Conservation (phyloP, 2,888 invertebrate genomes). For the Brachylomia viminalis region DNA sequence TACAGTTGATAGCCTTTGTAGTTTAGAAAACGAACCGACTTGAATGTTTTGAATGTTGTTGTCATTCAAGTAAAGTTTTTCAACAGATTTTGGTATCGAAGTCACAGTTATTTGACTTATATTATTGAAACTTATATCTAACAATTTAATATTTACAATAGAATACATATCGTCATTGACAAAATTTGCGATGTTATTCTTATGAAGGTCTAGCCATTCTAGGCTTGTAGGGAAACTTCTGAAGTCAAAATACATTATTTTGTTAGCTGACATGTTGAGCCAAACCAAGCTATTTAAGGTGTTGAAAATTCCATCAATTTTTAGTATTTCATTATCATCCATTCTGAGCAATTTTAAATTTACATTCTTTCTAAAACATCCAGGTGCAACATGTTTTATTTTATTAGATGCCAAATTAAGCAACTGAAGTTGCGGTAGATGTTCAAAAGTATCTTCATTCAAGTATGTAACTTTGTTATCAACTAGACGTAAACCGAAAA, state of each 20-base stretch:
- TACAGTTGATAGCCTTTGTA: slow-evolving; percentile 93
- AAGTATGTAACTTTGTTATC: slow-evolving; percentile 95
- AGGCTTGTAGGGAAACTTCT: slow-evolving; percentile 93
- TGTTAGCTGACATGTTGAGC: slow-evolving; percentile 95
- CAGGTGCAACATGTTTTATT: slow-evolving; percentile 93
- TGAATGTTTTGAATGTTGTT: slow-evolving; percentile 93
- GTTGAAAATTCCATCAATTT: slow-evolving; percentile 92
- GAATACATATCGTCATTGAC: slow-evolving; percentile 90
- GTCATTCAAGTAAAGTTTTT: slow-evolving; percentile 93
- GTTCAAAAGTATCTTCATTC: slow-evolving; percentile 93
- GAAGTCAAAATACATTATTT: slow-evolving; percentile 94
- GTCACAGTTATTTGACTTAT: slow-evolving; percentile 92
- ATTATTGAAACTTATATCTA: slow-evolving; percentile 94
- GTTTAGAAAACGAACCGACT: slow-evolving; percentile 93
- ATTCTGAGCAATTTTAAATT: slow-evolving; percentile 93
- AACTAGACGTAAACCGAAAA: slow-evolving; percentile 94
- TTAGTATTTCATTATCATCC: slow-evolving; percentile 95
- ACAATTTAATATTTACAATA: slow-evolving; percentile 92
- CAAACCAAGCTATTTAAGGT: slow-evolving; percentile 93
- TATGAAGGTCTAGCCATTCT: slow-evolving; percentile 95
- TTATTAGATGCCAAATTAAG: slow-evolving; percentile 95
- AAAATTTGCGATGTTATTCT: slow-evolving; percentile 93
- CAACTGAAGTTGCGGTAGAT: slow-evolving; percentile 93
- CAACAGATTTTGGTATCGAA: slow-evolving; percentile 93
- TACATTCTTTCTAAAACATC: slow-evolving; percentile 93